Conservation (phyloP, 2,113 vertebrate species). For the Harpagus bidentatus region DNA sequence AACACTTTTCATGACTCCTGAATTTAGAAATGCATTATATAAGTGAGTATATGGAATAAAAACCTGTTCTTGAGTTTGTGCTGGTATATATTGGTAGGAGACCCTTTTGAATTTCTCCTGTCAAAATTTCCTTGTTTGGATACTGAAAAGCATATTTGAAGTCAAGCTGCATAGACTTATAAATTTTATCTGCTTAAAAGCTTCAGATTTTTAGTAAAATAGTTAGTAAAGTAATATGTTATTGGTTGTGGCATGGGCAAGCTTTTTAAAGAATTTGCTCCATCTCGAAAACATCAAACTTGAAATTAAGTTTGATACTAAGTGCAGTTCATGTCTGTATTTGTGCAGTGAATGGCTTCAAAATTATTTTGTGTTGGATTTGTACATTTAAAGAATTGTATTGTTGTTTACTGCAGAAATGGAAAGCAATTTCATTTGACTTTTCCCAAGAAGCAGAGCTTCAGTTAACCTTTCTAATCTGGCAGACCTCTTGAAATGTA, state of each 20-base stretch:
- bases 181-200: not conserved
- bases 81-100: not conserved
- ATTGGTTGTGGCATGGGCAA: not conserved
- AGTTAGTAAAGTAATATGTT: not conserved
- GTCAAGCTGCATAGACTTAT: not conserved
- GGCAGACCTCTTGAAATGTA: not conserved
- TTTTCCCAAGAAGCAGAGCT: not conserved
- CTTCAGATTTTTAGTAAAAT: not conserved
- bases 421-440: not conserved
- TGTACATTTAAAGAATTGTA: not conserved
- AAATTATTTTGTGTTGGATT: not conserved
- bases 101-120: not conserved
- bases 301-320: not conserved
- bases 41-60: slow-evolving; percentile 81
- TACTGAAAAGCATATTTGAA: not conserved
- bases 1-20: slow-evolving; percentile 98
- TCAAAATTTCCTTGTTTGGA: not conserved
- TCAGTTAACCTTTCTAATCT: not conserved
- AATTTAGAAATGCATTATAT: slow-evolving; percentile 98
- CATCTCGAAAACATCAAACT: not conserved
- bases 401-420: not conserved
- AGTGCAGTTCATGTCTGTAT: not conserved
- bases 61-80: not conserved
- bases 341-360: not conserved
- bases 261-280: not conserved